Base-by-base conservation (phyloP, 30 jellyfish, hydroid and myxozoan genomes). In the Turritopsis dohrnii region DNA sequence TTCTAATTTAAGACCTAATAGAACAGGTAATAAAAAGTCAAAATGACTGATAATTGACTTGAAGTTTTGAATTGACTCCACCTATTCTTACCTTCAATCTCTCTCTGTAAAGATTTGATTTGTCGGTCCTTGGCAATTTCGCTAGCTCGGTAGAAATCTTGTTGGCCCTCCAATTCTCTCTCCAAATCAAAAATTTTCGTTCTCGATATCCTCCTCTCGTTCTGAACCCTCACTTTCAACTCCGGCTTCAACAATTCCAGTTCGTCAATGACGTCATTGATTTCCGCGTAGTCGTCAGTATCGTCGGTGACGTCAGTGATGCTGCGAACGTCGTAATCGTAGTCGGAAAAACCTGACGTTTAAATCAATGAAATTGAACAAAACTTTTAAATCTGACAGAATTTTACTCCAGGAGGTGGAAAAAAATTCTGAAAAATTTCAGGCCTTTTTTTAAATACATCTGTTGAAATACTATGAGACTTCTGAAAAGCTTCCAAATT, bases 51-150 rank as follows among this genome's bases (percentile, higher is more conserved):
- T n/a, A n/a, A n/a, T n/a, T n/a, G n/a, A n/a, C n/a, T n/a, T n/a
- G n/a, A n/a, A n/a, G n/a, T n/a, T n/a, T n/a, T n/a, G n/a, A n/a
- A n/a, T n/a, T n/a, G n/a, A n/a, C n/a, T n/a, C n/a, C n/a, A n/a
- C n/a, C n/a, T n/a, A 41, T 69, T 41, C 71, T 29, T 1, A 80
- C 87, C 90, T 31, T 90, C 94, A 21, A 88, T 66, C 71, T 92
- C 98, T 53, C 96, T 71, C 21, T 84, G 94, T 60, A 88, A 71
- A 53, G 89, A 86, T 74, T 92, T 95, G 1, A 81, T 84, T 75
- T 88, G 90, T 66, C 94, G 23, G 54, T 88, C 98, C 77, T 88
- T 92, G 72, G 88, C 89, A 69, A 75, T 30, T 79, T 85, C 96
- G n/a, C 81, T 65, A 8, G 93, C 86, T 23, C 92, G 89, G 65